Evolutionary conservation across 2,113 vertebrate species (phyloP).

Genomic region (Rhea pennata): DNA sequence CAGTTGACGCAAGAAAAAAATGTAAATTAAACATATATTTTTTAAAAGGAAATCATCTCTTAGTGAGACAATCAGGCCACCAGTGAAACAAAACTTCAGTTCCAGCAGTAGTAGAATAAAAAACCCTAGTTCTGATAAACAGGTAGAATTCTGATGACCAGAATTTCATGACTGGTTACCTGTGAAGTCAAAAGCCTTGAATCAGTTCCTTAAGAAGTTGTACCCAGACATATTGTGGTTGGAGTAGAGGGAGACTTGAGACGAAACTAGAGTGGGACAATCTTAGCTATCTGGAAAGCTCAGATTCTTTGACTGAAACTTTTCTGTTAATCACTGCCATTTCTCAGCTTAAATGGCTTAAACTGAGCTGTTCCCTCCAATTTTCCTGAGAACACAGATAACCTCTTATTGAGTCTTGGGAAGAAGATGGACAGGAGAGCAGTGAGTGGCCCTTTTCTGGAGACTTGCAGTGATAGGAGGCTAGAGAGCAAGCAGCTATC

Average conservation of each 20-base stretch:
- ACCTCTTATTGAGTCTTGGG: neutral
- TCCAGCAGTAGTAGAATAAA: neutral
- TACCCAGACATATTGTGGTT: neutral
- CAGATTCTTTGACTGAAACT: neutral
- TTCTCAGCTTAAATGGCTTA: neutral
- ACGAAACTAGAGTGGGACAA: neutral
- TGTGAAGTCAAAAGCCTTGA: neutral
- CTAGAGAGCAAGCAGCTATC: neutral
- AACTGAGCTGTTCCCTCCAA: neutral
- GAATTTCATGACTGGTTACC: neutral
- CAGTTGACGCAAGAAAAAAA: neutral
- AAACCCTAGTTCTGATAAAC: neutral
- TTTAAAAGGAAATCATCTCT: neutral
- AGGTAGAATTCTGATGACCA: neutral
- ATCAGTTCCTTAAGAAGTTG: neutral
- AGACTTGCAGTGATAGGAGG: neutral
- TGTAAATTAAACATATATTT: neutral
- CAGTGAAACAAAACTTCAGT: neutral
- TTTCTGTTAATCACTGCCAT: neutral
- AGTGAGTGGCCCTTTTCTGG: neutral
- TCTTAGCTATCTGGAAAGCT: neutral
- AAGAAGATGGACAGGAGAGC: neutral
- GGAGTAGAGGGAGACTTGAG: neutral
- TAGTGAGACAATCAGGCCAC: neutral
- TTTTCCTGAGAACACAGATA: neutral